Percentiles rank a stretch among this genome's conserved stretches.
Evolutionary conservation across 1,140 invertebrate genomes (phyloP).

Genomic region (Drosophila prosaltans): DNA sequence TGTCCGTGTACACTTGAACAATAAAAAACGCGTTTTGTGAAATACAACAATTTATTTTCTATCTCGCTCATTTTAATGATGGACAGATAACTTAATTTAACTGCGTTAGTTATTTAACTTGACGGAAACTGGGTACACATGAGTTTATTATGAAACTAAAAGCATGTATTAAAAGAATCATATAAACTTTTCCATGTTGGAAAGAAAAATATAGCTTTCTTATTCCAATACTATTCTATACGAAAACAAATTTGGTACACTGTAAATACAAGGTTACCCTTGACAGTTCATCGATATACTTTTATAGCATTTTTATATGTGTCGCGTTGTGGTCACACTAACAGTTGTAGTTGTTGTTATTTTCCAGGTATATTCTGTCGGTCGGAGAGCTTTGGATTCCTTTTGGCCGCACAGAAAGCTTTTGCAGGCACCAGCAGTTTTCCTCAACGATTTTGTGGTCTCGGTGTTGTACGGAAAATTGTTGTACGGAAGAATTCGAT

Average conservation of each 20-base stretch:
- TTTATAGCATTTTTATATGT: neutral
- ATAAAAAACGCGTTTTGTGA: too few relatives aligned
- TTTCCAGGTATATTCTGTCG: conserved; percentile 28
- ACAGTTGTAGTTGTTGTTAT: conserved; percentile 17
- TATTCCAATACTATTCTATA: neutral
- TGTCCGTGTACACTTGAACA: neutral
- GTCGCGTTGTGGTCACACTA: neutral
- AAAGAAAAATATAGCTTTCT: neutral
- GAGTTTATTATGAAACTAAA: too few relatives aligned
- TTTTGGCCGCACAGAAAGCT: conserved; percentile 40
- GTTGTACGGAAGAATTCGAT: conserved; percentile 54
- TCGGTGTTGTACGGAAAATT: conserved; percentile 46
- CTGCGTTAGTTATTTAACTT: neutral
- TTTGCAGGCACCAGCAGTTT: conserved; percentile 48
- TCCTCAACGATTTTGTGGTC: conserved; percentile 28
- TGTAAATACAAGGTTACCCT: conserved; percentile 5
- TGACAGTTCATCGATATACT: conserved; percentile 1
- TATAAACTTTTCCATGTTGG: too few relatives aligned
- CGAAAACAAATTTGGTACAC: neutral
- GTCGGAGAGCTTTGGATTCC: conserved; percentile 36
- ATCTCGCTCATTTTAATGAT: neutral
- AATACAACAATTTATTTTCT: neutral
- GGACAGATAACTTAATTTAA: neutral
- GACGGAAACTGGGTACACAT: neutral
- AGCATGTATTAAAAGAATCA: too few relatives aligned